Percentiles rank a stretch among this genome's conserved stretches.
phyloP scores from a whole-genome alignment of 2,797 vertebrate genomes.

The Acestrorhynchus altus region DNA sequence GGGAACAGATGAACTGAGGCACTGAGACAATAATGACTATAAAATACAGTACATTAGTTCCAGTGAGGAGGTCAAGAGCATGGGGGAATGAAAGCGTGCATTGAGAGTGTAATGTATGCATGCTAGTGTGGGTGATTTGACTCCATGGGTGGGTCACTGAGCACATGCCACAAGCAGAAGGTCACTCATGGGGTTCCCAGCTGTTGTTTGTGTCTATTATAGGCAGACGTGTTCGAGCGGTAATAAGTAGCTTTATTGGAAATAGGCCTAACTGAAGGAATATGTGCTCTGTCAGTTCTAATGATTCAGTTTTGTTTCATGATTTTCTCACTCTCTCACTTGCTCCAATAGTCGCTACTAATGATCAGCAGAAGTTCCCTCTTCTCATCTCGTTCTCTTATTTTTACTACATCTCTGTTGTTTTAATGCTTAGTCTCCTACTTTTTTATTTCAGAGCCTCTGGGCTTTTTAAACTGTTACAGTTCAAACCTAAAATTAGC shows the following conservation, averaged over 20 bases:
- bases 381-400: neutral
- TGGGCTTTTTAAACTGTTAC: conserved; percentile 27
- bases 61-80: conserved; percentile 51
- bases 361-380: neutral
- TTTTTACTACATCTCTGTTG: conserved; percentile 22
- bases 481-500: conserved; percentile 25
- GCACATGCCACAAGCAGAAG: conserved; percentile 53
- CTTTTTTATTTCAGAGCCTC: conserved; percentile 27
- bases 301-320: neutral
- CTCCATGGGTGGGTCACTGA: conserved; percentile 46
- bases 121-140: conserved; percentile 46
- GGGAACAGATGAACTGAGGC: conserved; percentile 38
- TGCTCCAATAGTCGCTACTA: neutral
- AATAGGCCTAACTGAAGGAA: neutral
- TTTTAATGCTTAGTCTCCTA: conserved; percentile 22
- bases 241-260: conserved; percentile 30
- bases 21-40: conserved; percentile 45
- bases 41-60: conserved; percentile 43
- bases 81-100: conserved; percentile 46
- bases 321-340: neutral
- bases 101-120: conserved; percentile 55
- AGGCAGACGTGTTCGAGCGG: conserved; percentile 20
- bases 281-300: conserved; percentile 2
- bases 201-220: conserved; percentile 48
- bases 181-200: conserved; percentile 52